phyloP scores from a whole-genome alignment of 2,113 vertebrate species.

The Cinclus mexicanus region DNA sequence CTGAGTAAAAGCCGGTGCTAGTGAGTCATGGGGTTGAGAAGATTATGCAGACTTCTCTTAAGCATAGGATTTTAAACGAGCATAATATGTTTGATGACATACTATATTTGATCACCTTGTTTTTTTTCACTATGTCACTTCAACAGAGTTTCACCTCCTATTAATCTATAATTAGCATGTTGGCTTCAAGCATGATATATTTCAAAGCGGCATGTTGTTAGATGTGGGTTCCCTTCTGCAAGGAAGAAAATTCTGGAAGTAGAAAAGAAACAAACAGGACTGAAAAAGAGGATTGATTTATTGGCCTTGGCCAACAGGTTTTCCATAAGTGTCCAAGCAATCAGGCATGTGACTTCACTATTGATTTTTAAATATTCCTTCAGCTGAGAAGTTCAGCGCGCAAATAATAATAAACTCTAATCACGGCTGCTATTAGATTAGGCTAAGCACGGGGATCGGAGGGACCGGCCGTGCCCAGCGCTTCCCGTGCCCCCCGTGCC shows the following conservation, averaged over 20 bases:
- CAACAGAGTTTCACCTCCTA: neutral
- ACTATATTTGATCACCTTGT: neutral
- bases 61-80: neutral
- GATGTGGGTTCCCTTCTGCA: neutral
- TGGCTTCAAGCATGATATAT: neutral
- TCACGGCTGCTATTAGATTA: neutral
- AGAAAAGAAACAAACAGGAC: neutral
- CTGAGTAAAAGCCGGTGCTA: neutral
- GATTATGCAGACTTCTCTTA: neutral
- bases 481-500: neutral
- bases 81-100: neutral
- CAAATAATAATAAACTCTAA: neutral
- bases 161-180: slow-evolving; percentile 35
- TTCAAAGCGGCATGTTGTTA: neutral
- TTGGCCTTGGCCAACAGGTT: slow-evolving; percentile 14
- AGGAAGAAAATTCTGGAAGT: slow-evolving; percentile 13
- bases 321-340: neutral
- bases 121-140: slow-evolving; percentile 1
- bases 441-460: neutral
- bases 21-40: neutral
- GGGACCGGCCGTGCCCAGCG: neutral
- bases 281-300: slow-evolving; percentile 40
- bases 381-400: neutral
- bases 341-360: neutral
- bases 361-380: slow-evolving; percentile 50